These are phyloP conservation scores for Lethocerus indicus DNA, from an alignment of 1,140 invertebrate species.

Conservation along the genomic window DNA sequence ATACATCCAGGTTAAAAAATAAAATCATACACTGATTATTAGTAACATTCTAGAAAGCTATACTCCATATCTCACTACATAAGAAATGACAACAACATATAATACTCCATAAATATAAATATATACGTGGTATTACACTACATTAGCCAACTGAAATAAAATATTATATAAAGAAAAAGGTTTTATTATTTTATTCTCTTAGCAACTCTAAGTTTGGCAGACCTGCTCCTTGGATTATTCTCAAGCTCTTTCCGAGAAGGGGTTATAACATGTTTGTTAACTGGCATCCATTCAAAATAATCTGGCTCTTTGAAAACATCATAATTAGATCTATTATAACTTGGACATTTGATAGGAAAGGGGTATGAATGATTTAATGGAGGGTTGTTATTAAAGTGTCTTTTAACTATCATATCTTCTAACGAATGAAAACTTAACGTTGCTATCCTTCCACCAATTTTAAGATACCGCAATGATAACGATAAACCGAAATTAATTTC, in stretches of 20 bases:
- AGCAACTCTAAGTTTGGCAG: conserved; percentile 74
- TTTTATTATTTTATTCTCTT: conserved; percentile 39
- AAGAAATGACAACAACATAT: neutral
- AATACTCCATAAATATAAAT: neutral
- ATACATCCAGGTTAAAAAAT: neutral
- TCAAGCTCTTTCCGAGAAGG: conserved; percentile 56
- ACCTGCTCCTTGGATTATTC: conserved; percentile 65
- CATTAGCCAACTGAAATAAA: neutral
- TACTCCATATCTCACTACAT: neutral
- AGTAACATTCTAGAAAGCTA: neutral
- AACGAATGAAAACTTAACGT: conserved; percentile 83
- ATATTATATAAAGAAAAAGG: neutral
- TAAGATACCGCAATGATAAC: conserved; percentile 58
- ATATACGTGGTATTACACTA: neutral
- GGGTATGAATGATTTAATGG: conserved; percentile 41
- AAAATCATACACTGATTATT: no score
- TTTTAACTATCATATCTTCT: conserved; percentile 90
- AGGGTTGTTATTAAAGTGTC: conserved; percentile 44
- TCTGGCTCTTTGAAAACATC: conserved; percentile 39
- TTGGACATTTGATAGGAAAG: conserved; percentile 44
- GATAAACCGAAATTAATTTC: conserved; percentile 83
- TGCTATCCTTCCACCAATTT: conserved; percentile 55
- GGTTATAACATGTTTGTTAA: conserved; percentile 65
- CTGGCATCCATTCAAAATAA: conserved; percentile 49
- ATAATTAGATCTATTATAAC: conserved; percentile 28